Evolutionary conservation across 2,113 vertebrate species (phyloP).

Genomic region (Odocoileus hemionus): DNA sequence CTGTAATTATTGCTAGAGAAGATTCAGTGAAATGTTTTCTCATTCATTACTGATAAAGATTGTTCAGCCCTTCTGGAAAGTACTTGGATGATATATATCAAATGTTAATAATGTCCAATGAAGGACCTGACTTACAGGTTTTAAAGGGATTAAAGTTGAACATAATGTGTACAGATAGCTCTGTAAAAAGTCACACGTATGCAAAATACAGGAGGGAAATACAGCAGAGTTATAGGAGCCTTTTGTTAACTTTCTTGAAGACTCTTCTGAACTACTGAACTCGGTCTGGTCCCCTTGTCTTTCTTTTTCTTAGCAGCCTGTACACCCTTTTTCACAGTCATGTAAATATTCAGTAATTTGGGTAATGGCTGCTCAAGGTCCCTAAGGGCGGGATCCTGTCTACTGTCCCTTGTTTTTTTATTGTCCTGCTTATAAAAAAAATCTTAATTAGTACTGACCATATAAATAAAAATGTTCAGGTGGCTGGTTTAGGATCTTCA

Average conservation of each 20-base stretch:
- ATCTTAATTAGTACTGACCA: background rate
- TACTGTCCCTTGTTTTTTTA: background rate
- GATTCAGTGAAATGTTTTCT: background rate
- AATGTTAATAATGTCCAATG: background rate
- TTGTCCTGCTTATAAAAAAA: background rate
- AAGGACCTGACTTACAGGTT: background rate
- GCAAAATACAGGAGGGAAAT: background rate
- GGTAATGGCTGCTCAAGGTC: background rate
- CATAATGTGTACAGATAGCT: background rate
- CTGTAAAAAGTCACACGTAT: background rate
- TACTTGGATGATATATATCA: background rate
- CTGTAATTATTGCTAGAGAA: background rate
- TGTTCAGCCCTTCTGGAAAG: background rate
- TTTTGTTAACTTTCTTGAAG: background rate
- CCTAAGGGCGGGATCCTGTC: background rate
- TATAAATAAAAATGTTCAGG: background rate
- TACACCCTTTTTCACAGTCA: background rate
- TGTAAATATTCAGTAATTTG: background rate
- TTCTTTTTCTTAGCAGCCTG: background rate
- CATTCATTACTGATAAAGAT: background rate
- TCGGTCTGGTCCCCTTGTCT: fast-evolving
- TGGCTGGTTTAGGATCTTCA: background rate
- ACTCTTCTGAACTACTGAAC: background rate
- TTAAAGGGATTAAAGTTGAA: background rate
- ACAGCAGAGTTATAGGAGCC: background rate